Base-by-base conservation (phyloP, 2,797 vertebrate genomes). In the Galaxias olidus region DNA sequence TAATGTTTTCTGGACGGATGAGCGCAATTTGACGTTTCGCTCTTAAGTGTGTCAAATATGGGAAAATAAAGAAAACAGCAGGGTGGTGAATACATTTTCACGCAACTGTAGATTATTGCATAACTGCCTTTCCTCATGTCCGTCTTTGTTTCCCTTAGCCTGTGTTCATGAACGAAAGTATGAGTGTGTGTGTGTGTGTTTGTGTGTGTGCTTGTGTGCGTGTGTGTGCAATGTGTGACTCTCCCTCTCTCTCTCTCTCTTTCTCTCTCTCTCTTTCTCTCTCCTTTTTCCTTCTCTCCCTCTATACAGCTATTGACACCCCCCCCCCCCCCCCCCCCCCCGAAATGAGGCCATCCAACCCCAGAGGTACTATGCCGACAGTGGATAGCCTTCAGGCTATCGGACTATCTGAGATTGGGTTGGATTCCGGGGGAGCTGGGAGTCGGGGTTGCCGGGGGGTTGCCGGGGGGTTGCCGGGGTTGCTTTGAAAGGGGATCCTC, bases 401-500 rank as follows among this genome's bases (percentile, higher is more conserved):
- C 84, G 13, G 69, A 46, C 82, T 79, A 87, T 91, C 90, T 84
- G 68, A 71, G 74, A 78, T 77, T 84, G 83, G 83, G 63, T 88
- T 85, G 78, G 73, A 84, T 91, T 89, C 89, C 90, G 80, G 76
- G 14, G 9, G 77, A 62, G 74, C 80, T 61, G 59, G 77, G 78
- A 87, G 58, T 60, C 8, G 51, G 71, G 40, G 7, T 5, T 55
- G 41, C 44, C 9, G 18, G 57, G 11, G 74, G 73, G 40, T 15
- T 14, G 45, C 46, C 20, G 46, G 54, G 45, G 12, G 6, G 40
- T 12, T 68, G 73, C 73, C 74, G 30, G 43, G 80, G 60, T 65
- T 69, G 61, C 80, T 87, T 86, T 91, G 90, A 90, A 92, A 93
- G 84, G 50, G 70, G 87, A 92, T 85, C 85, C 70, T 42, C 59